Evolutionary conservation across 2,113 vertebrate genomes (phyloP).

Genomic region (Axis porcinus): DNA sequence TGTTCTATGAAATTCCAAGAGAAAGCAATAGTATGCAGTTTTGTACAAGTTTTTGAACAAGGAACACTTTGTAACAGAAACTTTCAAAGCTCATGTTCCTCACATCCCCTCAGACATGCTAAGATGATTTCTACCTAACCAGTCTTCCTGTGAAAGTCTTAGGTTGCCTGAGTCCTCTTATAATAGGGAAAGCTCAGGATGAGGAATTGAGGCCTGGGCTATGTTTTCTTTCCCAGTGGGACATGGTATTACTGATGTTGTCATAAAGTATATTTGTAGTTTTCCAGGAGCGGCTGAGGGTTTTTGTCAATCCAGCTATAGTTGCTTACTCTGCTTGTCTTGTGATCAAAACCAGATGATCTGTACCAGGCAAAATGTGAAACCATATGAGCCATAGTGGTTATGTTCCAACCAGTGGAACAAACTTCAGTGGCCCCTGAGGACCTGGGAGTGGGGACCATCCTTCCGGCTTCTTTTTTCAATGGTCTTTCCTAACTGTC

Average conservation of each 20-base stretch:
- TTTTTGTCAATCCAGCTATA: background rate
- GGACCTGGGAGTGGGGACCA: background rate
- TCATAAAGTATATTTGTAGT: background rate
- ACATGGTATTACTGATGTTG: background rate
- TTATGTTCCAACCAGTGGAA: background rate
- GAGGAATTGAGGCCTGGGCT: background rate
- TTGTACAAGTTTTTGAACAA: background rate
- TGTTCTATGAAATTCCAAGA: background rate
- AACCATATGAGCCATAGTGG: background rate
- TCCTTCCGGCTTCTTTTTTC: background rate
- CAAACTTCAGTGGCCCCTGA: background rate
- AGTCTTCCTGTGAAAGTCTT: background rate
- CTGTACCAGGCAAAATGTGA: background rate
- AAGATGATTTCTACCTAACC: background rate
- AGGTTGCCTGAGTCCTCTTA: background rate
- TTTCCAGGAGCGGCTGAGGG: background rate
- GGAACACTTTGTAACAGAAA: background rate
- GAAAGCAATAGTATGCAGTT: background rate
- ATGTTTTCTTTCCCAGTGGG: background rate
- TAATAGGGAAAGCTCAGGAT: background rate
- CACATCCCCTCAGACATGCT: background rate
- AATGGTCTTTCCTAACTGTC: background rate
- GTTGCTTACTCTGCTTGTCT: background rate
- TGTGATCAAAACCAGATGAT: constrained; percentile 2
- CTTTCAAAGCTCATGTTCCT: background rate